These are phyloP conservation scores for Siphlonurus alternatus DNA, from an alignment of 2,888 invertebrate species.

Conservation along the genomic window DNA sequence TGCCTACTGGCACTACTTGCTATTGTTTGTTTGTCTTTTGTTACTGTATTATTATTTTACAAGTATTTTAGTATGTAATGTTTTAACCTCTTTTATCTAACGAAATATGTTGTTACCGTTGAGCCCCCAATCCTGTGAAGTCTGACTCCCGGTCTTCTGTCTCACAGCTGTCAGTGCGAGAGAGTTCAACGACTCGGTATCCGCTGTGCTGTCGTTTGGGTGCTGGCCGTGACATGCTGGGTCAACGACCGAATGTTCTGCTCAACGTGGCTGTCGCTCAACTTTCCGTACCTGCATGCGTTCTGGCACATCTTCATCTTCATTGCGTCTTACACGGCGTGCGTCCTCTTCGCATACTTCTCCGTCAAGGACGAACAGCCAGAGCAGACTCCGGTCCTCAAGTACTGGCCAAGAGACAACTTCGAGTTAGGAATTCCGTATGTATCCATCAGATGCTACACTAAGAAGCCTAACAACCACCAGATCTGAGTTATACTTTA, in stretches of 20 bases:
- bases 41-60: no score
- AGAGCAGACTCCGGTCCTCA: slow-evolving; percentile 47
- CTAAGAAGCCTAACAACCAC: slow-evolving; percentile 37
- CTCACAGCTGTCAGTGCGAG: slow-evolving; percentile 30
- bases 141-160: no score
- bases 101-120: no score
- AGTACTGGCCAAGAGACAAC: slow-evolving; percentile 60
- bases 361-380: slow-evolving; percentile 55
- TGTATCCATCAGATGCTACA: slow-evolving; percentile 33
- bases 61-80: no score
- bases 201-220: slow-evolving; percentile 47
- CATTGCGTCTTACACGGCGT: slow-evolving; percentile 56
- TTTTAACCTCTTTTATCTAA: no score
- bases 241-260: slow-evolving; percentile 61
- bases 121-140: no score
- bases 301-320: slow-evolving; percentile 71
- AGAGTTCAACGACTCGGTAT: slow-evolving; percentile 54
- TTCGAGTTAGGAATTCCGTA: slow-evolving; percentile 65
- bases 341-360: slow-evolving; percentile 65
- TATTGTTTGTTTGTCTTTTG: no score
- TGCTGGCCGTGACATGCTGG: slow-evolving; percentile 59
- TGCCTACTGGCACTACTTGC: no score
- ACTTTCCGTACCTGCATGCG: slow-evolving; percentile 69
- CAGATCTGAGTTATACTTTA: slow-evolving; percentile 14
- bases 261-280: slow-evolving; percentile 56